Evolutionary conservation across 2,888 invertebrate species (phyloP).

Genomic region (Philereme vetulata): DNA sequence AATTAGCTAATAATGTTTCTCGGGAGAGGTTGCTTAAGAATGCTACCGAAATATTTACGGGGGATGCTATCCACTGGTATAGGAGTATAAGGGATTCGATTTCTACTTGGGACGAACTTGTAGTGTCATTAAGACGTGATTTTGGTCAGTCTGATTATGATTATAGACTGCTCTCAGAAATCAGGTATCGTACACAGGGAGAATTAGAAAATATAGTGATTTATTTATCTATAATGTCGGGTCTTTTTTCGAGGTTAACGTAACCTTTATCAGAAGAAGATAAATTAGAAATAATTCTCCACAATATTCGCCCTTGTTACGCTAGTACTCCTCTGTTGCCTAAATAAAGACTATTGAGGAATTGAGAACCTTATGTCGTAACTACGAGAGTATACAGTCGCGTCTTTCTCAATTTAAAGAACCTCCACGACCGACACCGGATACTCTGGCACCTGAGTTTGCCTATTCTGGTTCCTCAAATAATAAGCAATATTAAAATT

Average conservation of each 20-base stretch:
- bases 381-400: conserved; percentile 5
- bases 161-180: conserved; percentile 6
- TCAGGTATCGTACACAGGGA: conserved; percentile 1
- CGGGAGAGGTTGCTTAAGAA: background rate
- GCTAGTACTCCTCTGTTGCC: conserved; percentile 2
- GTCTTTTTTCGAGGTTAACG: conserved; percentile 1
- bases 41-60: conserved; percentile 13
- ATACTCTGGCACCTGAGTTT: conserved; percentile 12
- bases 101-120: conserved; percentile 3
- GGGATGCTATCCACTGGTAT: conserved; percentile 13
- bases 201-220: too few species aligned
- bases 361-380: background rate
- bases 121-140: background rate
- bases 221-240: conserved; percentile 6
- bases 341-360: background rate
- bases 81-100: conserved; percentile 2
- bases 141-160: conserved; percentile 1
- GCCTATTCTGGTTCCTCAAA: conserved; percentile 3
- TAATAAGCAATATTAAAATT: background rate
- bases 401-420: conserved; percentile 8
- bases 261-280: conserved; percentile 1
- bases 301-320: conserved; percentile 7
- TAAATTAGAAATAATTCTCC: conserved; percentile 6
- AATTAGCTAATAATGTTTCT: too few species aligned
- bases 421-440: background rate